Evolutionary conservation across 1,140 invertebrate species (phyloP), one percentile per base, ranked within the genome.

Genomic region (Dufourea novaeangliae): DNA sequence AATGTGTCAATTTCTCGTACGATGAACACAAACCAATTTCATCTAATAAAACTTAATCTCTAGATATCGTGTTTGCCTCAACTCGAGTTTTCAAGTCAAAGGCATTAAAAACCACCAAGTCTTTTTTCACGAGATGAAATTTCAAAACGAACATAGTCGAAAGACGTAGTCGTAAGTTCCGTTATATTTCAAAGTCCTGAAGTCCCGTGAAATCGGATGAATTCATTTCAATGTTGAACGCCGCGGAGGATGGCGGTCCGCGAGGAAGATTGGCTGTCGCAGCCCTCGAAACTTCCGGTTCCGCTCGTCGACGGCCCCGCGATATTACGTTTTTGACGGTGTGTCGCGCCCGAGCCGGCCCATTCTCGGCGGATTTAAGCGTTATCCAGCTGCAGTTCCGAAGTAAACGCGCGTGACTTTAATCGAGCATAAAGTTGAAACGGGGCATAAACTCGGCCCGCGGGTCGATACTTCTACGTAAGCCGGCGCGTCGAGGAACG

Each of bases 351-450:
- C n/a, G 20, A 14, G 17, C 22, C 14, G 37, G 39, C 27, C 73
- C 54, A 56, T 75, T 69, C 73, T 68, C 73, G 14, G 25, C 63
- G 72, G 72, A 68, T 68, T 75, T 75, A 39, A 57, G 37, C 70
- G 70, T 74, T 74, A 74, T 78, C 70, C 76, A 64, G 59, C 71
- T 66, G 39, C 52, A 73, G 66, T 62, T 77, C 34, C 68, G 74
- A 77, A 70, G 74, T 77, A 71, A 77, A 71, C 74, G 74, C 74
- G 74, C 67, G 67, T 64, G 76, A 74, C 70, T 78, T 78, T 78
- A 78, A 78, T 78, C 76, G 70, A 74, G 76, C 76, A 74, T 78
- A 73, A 78, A 78, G 72, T 62, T 79, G 74, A 76, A 79, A 79
- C 73, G 63, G 56, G 20, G 73, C 66, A 79, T 79, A 79, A 79